Conservation (phyloP, 2,113 vertebrate genomes). For the Etheostoma spectabile region DNA sequence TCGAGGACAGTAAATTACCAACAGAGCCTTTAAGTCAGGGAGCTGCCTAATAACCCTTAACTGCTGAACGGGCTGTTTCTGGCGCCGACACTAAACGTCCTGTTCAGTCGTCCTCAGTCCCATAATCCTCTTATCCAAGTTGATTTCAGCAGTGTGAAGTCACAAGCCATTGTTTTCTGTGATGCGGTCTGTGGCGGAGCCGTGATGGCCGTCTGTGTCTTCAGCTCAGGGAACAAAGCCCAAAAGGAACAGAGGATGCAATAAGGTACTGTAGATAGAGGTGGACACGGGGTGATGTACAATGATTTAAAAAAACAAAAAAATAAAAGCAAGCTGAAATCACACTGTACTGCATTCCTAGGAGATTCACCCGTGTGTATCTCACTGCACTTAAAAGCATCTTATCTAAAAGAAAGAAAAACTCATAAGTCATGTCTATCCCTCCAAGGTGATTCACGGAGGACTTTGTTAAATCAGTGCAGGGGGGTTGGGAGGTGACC, state of each 20-base stretch:
- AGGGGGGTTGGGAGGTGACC: slow-evolving; percentile 10
- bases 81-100: slow-evolving; percentile 64
- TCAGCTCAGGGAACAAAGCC: slow-evolving; percentile 32
- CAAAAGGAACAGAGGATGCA: not conserved
- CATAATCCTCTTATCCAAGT: slow-evolving; percentile 75
- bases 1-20: slow-evolving; percentile 26
- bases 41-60: slow-evolving; percentile 65
- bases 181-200: slow-evolving; percentile 38
- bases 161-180: slow-evolving; percentile 47
- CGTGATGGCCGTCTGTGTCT: slow-evolving; percentile 26
- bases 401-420: slow-evolving; percentile 31
- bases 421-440: slow-evolving; percentile 38
- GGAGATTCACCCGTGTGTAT: not conserved
- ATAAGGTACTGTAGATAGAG: not conserved
- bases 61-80: slow-evolving; percentile 71
- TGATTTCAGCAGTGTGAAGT: slow-evolving; percentile 59
- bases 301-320: slow-evolving; percentile 17
- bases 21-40: slow-evolving; percentile 46
- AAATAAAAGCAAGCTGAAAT: slow-evolving; percentile 21
- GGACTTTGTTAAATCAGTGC: slow-evolving; percentile 49
- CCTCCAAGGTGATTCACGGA: slow-evolving; percentile 20
- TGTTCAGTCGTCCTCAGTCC: slow-evolving; percentile 64
- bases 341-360: not conserved
- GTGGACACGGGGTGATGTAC: not conserved
- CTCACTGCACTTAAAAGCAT: slow-evolving; percentile 30